Evolutionary conservation across 1,140 invertebrate genomes (phyloP), one percentile per base, ranked within the genome.

Genomic region (Armadillidium nasatum): DNA sequence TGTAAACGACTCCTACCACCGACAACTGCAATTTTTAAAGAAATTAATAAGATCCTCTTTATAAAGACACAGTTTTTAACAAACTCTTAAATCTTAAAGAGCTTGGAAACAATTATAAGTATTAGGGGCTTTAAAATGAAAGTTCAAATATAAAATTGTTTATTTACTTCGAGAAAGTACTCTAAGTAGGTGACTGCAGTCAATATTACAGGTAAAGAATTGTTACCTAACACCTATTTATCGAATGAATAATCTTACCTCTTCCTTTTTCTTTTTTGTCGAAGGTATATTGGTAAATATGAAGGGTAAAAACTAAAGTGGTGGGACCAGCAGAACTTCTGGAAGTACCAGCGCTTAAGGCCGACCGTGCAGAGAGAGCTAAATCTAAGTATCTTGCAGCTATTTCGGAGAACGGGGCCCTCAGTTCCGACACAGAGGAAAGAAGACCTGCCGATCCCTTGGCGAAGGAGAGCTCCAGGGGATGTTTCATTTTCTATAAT

Each of bases 221-320:
- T 33, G 2, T 33, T 33, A 33, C 33, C 6, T 33, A 3, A 6
- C 6, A 33, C 33, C 33, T 6, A 6, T 33, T 6, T 33, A 33
- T 33, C 6, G 1, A 3, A 33, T 33, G 6, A 1, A 3, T 33
- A 33, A 50, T 85, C 87, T 87, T 87, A 94, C 94, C 91, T 88
- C 92, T 91, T 81, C 94, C 92, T 88, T 93, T 94, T 46, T 92
- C 91, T 66, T 91, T 92, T 78, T 84, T 85, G 68, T 87, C 87
- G 45, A 97, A 90, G 81, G 93, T 92, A 84, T 97, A 97, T 85
- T 97, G 96, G 85, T 97, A 97, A 54, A 98, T 92, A 85, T 97
- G 94, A 21, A 98, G 87, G 0, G 95, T 97, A 85, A 95, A 97
- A 44, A 98, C 88, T 78, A 98, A 89, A 86, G 76, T 80, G 67